phyloP scores from a whole-genome alignment of 2,888 invertebrate genomes.

The Drosophila paranaensis region DNA sequence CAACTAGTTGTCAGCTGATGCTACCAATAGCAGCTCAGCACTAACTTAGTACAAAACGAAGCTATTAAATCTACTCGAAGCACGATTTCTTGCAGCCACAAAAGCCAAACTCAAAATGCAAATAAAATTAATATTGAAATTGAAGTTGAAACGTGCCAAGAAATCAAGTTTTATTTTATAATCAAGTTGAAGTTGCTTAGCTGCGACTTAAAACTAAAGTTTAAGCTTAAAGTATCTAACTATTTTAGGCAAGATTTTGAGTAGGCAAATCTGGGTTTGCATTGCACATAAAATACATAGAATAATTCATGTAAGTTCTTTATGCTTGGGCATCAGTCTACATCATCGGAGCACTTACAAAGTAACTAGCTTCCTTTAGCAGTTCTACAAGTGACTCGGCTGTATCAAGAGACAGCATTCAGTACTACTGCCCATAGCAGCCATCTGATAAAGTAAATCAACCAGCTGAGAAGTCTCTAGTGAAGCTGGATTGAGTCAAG shows the following conservation, averaged over 20 bases:
- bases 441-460: too few species aligned
- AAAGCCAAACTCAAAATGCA: too few species aligned
- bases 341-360: neutral
- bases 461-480: neutral
- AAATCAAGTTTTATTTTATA: neutral
- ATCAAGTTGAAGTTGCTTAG: too few species aligned
- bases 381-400: neutral
- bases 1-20: too few species aligned
- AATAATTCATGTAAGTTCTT: neutral
- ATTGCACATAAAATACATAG: too few species aligned
- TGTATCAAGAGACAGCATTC: neutral
- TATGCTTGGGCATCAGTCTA: too few species aligned
- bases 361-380: too few species aligned
- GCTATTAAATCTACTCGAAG: neutral
- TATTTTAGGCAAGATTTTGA: too few species aligned
- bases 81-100: too few species aligned
- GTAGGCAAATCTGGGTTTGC: neutral
- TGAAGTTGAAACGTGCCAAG: neutral
- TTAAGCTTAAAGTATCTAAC: too few species aligned
- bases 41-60: neutral
- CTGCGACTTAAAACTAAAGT: too few species aligned
- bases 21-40: neutral
- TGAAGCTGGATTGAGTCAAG: neutral
- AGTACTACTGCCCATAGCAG: neutral
- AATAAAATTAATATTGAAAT: too few species aligned